Base-by-base conservation (phyloP, 92 coral and sea anemone genomes). In the Virgularia gustaviana region DNA sequence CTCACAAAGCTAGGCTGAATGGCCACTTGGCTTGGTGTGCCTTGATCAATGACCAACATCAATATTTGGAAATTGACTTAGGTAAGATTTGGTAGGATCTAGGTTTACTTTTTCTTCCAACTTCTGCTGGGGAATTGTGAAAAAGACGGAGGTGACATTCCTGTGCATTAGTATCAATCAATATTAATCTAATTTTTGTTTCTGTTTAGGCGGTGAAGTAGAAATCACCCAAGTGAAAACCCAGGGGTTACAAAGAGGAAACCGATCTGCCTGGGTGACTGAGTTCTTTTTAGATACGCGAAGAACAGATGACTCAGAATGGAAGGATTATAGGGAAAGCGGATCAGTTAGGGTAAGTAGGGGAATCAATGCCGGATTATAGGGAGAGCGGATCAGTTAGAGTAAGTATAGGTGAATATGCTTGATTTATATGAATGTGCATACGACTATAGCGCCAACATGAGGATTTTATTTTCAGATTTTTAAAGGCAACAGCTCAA, bases 1-100 rank as follows among this genome's bases (percentile, higher is more conserved):
- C 75, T 2, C 19, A 49, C 36, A 34, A 47, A 68, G 75, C 75
- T 4, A 47, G 75, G 35, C 36, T 68, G 51, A 68, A 68, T 49
- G 75, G 75, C 25, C 38, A 36, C 22, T 44, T 27, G 6, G 75
- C 75, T 15, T 68, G 75, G 75, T 68, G 75, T 47, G 75, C 75
- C 24, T 10, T 10, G 6, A 3, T 68, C 2, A 68, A 9, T 23
- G 75, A 68, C 19, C 75, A 68, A 25, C 31, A 49, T 18, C 75
- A 68, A 23, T 68, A 18, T 44, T 47, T 68, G n/a, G 75, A 68
- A 37, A 68, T 68, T 49, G 75, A 68, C 75, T 68, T 68, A 30
- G 75, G 75, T 68, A 34, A 42, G 73, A 9, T n/a, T n/a, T n/a
- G n/a, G n/a, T n/a, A n/a, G n/a, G n/a, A n/a, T n/a, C n/a, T n/a